Base-by-base conservation (phyloP, 2,113 vertebrate genomes). In the Sceloporus undulatus region DNA sequence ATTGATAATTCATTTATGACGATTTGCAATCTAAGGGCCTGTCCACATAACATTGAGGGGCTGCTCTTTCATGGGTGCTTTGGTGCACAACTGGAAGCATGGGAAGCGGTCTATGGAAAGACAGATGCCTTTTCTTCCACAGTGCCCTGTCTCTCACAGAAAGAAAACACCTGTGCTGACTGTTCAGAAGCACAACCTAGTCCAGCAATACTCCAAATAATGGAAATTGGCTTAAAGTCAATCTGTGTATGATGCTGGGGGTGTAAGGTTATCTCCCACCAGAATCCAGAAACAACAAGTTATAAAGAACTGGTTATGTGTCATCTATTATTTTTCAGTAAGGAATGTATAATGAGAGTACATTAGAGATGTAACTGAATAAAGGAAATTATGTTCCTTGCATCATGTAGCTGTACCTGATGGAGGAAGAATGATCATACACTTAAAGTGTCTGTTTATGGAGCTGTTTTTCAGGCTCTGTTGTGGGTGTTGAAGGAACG, bases 1-100 rank as follows among this genome's bases (percentile, higher is more conserved):
- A 88, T 86, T 29, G n/a, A 84, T 83, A 83, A 88, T 84, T 77
- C 73, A 78, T 90, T 86, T 71, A 27, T 86, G 74, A 70, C 65
- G 21, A 78, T 25, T 34, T 78, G 62, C 27, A n/a, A 34, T 66
- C 84, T 38, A 56, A 86, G 0, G 38, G 25, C 40, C 34, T 2
- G 78, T 16, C 0, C 38, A 75, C 18, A 21, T 73, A 23, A 84
- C 84, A 78, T 66, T 16, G 66, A 54, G 80, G 80, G 42, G 77
- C 42, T 75, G 40, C 23, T 88, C 29, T 54, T 29, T n/a, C 62
- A 77, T 88, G n/a, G 79, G 79, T 75, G 79, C 68, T 87, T 87
- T 82, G 56, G 42, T 88, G 42, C 14, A 70, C 65, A 70, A 52
- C 29, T 73, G 68, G 85, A 48, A 73, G 66, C 62, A 54, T 52